Evolutionary conservation across 2,888 invertebrate species (phyloP).

Genomic region (Brachyptera risi): DNA sequence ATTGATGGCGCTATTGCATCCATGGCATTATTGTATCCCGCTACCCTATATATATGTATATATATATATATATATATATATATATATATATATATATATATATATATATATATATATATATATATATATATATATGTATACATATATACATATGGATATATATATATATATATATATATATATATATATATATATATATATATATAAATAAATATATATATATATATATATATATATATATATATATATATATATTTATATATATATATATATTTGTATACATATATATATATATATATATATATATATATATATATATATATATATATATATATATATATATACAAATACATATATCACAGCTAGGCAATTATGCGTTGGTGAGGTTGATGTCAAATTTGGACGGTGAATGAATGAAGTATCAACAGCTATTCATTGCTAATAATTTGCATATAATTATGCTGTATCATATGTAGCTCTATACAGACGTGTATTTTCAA

Average conservation of each 20-base stretch:
- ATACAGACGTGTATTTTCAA: too few relatives aligned
- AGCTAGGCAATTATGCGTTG: too few relatives aligned
- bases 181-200: not conserved
- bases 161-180: too few relatives aligned
- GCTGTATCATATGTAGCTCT: too few relatives aligned
- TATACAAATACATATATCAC: too few relatives aligned
- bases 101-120: conserved; percentile 18
- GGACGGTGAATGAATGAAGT: too few relatives aligned
- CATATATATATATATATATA: conserved; percentile 4
- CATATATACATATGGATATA: too few relatives aligned
- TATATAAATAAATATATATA: conserved; percentile 13
- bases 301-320: conserved; percentile 18
- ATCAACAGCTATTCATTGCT: too few relatives aligned
- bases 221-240: conserved; percentile 17
- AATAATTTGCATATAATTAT: too few relatives aligned
- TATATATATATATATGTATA: conserved; percentile 8
- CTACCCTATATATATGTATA: not conserved
- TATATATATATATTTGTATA: not conserved
- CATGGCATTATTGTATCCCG: too few relatives aligned
- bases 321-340: conserved; percentile 1
- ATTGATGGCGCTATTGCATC: too few relatives aligned
- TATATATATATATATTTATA: not conserved
- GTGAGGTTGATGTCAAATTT: too few relatives aligned
- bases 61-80: not conserved
- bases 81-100: not conserved